Percentiles rank a stretch among this genome's conserved stretches.
Conservation (phyloP, 2,888 invertebrate genomes). For the Cheilosia vulpina region DNA sequence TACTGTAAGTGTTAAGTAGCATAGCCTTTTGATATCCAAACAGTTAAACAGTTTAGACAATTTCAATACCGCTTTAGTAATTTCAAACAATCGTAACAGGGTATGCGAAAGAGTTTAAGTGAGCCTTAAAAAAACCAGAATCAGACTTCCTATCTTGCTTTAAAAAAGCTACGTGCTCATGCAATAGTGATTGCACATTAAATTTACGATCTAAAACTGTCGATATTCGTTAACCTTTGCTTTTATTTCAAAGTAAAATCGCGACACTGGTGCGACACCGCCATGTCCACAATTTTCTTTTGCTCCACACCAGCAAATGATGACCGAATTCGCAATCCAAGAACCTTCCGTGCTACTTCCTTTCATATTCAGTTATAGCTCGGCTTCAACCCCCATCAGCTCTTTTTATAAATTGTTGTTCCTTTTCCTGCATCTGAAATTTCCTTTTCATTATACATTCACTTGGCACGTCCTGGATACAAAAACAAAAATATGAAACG, state of each 20-base stretch:
- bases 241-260: constrained; percentile 46
- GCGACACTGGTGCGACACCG: constrained; percentile 52
- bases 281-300: constrained; percentile 33
- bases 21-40: no score
- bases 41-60: no score
- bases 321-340: constrained; percentile 60
- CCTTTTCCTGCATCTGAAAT: constrained; percentile 58
- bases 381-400: constrained; percentile 34
- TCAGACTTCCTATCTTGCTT: no score
- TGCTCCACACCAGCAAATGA: constrained; percentile 33
- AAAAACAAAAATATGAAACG: constrained; percentile 48
- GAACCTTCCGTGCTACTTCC: constrained; percentile 43
- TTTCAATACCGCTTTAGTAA: no score
- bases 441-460: constrained; percentile 70
- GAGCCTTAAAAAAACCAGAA: no score
- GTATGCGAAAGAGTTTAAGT: no score
- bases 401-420: constrained; percentile 64
- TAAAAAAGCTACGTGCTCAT: constrained; percentile 19
- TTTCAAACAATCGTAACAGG: no score
- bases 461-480: constrained; percentile 62
- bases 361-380: constrained; percentile 43
- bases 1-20: no score
- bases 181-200: constrained; percentile 30
- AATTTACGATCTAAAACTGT: constrained; percentile 39
- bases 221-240: constrained; percentile 53